Evolutionary conservation across 1,140 invertebrate genomes (phyloP), one percentile per base, ranked within the genome.

Genomic region (Plectus sambesii): DNA sequence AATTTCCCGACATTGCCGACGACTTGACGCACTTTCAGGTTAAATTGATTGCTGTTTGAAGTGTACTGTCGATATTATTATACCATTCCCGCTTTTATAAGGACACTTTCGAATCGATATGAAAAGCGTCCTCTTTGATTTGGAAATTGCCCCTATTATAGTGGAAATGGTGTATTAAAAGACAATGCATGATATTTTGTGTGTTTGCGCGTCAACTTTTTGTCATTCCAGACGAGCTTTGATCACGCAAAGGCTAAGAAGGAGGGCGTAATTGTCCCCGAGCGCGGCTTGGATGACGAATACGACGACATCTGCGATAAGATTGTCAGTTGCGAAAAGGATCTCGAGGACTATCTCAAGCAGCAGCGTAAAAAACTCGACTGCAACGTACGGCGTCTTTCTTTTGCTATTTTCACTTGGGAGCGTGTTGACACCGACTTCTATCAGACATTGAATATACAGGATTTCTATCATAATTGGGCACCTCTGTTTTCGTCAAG

Each of bases 241-340:
- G 80, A 97, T 72, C 84, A 88, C 59, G 75, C 81, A 24, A 78
- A 81, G 58, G 93, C 92, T 0, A 78, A 82, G 61, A 82, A 74
- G 78, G 83, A 72, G 81, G 93, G 55, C 75, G 73, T 80, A 37
- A 93, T 99, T 30, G 76, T 88, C 17, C 92, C 93, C 0, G 61
- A 58, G 38, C 59, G 69, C 36, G 89, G 89, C 8, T 81, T 92
- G 0, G 88, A 93, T 69, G 58, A 68, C 0, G 85, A 94, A 49
- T 98, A 89, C 70, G 93, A 99, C 74, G 61, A 71, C 12, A 80
- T 81, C 0, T 57, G 82, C 15, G 56, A 72, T 23, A 75, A 77
- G 12, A 73, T 94, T 0, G 71, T 78, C 1, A 75, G 81, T 24
- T 80, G 84, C 66, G 80, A 85, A 61, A 75, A 78, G 50, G 35